phyloP scores from a whole-genome alignment of 2,113 vertebrate genomes.

The Chionomys nivalis region DNA sequence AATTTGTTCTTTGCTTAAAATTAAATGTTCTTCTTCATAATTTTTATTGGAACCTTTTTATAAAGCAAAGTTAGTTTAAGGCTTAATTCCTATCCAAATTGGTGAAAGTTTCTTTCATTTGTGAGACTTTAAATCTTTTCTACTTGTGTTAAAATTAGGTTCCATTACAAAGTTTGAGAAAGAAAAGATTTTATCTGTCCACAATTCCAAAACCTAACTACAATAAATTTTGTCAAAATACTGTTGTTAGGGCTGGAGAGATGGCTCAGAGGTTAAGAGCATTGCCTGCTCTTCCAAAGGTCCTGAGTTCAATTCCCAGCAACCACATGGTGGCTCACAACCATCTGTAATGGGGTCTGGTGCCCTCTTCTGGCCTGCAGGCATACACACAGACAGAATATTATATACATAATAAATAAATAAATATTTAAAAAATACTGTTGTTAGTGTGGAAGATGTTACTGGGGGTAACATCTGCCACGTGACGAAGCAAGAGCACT shows the following conservation, averaged over 20 bases:
- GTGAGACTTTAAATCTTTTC: constrained; percentile 65
- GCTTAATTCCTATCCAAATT: constrained; percentile 64
- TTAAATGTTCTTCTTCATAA: constrained; percentile 56
- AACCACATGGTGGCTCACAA: too few relatives aligned
- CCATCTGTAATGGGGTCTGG: too few relatives aligned
- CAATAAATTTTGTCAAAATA: constrained; percentile 47
- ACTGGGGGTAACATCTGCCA: constrained; percentile 26
- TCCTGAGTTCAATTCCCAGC: too few relatives aligned
- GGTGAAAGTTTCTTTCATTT: constrained; percentile 63
- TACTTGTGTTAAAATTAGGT: constrained; percentile 42
- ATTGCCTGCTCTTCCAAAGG: too few relatives aligned
- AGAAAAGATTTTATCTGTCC: not conserved
- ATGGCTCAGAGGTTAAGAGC: too few relatives aligned
- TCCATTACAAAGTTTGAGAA: constrained; percentile 46
- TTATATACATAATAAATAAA: too few relatives aligned
- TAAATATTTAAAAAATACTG: too few relatives aligned
- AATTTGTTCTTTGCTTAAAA: constrained; percentile 68
- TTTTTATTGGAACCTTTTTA: constrained; percentile 57
- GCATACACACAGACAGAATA: too few relatives aligned
- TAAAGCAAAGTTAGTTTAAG: constrained; percentile 53
- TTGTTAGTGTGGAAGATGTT: constrained; percentile 5
- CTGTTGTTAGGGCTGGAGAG: not conserved
- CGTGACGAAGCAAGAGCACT: not conserved
- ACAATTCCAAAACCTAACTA: constrained; percentile 47
- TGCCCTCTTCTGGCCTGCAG: too few relatives aligned